Evolutionary conservation across 2,113 vertebrate genomes (phyloP).

Genomic region (Cheilinus undulatus): DNA sequence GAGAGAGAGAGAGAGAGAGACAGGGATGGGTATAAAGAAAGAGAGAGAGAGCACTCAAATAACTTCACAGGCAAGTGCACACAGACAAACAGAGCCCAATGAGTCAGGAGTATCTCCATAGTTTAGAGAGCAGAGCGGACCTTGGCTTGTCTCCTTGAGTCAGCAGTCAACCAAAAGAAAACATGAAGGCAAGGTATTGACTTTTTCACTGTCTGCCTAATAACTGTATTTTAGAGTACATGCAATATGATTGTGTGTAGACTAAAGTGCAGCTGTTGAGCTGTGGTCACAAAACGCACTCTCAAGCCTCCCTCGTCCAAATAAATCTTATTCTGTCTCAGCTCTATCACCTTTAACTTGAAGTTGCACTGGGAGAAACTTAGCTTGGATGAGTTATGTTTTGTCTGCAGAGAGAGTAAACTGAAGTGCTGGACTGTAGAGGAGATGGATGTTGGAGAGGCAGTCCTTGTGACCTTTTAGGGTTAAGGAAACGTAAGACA

Average conservation of each 20-base stretch:
- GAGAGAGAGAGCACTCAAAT: constrained; percentile 55
- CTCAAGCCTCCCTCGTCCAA: constrained; percentile 53
- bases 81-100: constrained; percentile 35
- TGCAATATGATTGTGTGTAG: constrained; percentile 67
- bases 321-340: constrained; percentile 57
- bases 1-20: constrained; percentile 10
- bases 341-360: constrained; percentile 67
- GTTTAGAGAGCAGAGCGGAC: constrained; percentile 66
- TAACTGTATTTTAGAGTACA: constrained; percentile 79
- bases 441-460: constrained; percentile 67
- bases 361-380: constrained; percentile 55
- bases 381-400: constrained; percentile 20
- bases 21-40: background rate
- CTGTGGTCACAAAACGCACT: constrained; percentile 63
- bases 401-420: constrained; percentile 22
- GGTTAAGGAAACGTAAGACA: constrained; percentile 72
- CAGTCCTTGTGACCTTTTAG: constrained; percentile 62
- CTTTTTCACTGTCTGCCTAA: constrained; percentile 79
- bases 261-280: constrained; percentile 74
- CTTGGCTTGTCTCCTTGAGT: constrained; percentile 75
- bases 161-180: constrained; percentile 77
- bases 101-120: constrained; percentile 54
- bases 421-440: constrained; percentile 26
- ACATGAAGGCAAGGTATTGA: constrained; percentile 79
- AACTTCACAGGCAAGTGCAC: constrained; percentile 38